Conservation (phyloP, 2,113 vertebrate genomes). For the Hippocampus zosterae region DNA sequence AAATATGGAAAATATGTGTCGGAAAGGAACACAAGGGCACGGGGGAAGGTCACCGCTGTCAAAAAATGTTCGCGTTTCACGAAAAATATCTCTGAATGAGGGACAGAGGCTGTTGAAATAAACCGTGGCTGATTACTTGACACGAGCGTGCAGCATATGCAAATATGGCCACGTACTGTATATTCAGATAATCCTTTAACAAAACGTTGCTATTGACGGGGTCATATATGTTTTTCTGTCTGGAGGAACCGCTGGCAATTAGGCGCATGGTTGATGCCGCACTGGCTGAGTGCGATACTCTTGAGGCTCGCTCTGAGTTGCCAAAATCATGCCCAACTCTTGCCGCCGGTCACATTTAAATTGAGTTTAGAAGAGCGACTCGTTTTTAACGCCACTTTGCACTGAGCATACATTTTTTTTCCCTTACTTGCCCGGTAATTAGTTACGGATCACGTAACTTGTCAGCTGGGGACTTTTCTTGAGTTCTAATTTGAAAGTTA, state of each 20-base stretch:
- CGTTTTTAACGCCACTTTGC: neutral
- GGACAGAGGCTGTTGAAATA: neutral
- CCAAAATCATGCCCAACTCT: neutral
- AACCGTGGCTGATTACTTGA: neutral
- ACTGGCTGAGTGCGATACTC: no score
- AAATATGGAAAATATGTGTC: slow-evolving; percentile 8
- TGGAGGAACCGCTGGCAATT: no score
- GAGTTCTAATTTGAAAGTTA: slow-evolving; percentile 15
- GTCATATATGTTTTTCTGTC: no score
- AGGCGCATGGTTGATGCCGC: no score
- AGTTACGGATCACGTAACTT: slow-evolving; percentile 15
- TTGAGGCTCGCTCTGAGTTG: neutral
- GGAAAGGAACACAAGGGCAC: neutral
- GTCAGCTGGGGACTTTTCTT: slow-evolving; percentile 2
- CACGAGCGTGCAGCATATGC: neutral
- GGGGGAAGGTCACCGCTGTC: slow-evolving; percentile 27
- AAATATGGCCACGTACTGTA: neutral
- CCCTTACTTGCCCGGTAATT: slow-evolving; percentile 10
- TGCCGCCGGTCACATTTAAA: neutral
- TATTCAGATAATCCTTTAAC: neutral
- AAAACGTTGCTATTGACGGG: neutral
- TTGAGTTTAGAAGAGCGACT: neutral
- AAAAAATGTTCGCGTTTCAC: neutral
- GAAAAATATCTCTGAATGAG: neutral
- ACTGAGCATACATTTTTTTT: neutral